Base-by-base conservation (phyloP, 2,888 invertebrate genomes). In the Synanthedon vespiformis region DNA sequence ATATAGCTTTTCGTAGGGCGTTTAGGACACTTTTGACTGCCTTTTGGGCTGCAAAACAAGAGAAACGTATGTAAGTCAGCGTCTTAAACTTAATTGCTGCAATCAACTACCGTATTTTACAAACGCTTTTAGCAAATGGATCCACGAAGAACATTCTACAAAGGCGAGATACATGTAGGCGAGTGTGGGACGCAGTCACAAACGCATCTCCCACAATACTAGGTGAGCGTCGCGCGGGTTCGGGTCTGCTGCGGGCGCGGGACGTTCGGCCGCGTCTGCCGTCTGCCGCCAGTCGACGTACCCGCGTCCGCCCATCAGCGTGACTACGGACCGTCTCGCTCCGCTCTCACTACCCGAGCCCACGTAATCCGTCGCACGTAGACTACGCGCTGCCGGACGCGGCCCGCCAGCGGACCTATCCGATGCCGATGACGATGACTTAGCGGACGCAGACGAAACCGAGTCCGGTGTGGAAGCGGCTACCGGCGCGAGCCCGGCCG, bases 201-300 rank as follows among this genome's bases (percentile, higher is more conserved):
- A 74, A 51, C 87, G 76, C 84, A 81, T 86, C 64, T 97, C 96
- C 96, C 96, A 96, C 51, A 96, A 90, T 57, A 96, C 93, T 67
- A 96, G 92, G 80, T 96, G 95, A 13, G 96, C 95, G 88, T 95
- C 95, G 68, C 91, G 94, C 57, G 92, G 92, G 75, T 94, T 94
- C 50, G 92, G 92, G 56, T 93, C 93, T 50, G 89, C 89, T 47
- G 89, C 85, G 49, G 85, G 80, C 52, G 81, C 78, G 6, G 88
- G 84, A 40, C 90, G 84, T 60, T 90, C 90, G 2, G 88, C 82
- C 27, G 89, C 86, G 71, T 92, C 90, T 66, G 92, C 90, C 14
- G 92, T 90, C 66, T 94, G 94, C 53, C 94, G 89, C 92, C 95
- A 94, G 80, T 95, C 94, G 18, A 94, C 91, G 70, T 96, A 97